phyloP scores from a whole-genome alignment of 2,113 vertebrate genomes.

The Miniopterus natalensis region DNA sequence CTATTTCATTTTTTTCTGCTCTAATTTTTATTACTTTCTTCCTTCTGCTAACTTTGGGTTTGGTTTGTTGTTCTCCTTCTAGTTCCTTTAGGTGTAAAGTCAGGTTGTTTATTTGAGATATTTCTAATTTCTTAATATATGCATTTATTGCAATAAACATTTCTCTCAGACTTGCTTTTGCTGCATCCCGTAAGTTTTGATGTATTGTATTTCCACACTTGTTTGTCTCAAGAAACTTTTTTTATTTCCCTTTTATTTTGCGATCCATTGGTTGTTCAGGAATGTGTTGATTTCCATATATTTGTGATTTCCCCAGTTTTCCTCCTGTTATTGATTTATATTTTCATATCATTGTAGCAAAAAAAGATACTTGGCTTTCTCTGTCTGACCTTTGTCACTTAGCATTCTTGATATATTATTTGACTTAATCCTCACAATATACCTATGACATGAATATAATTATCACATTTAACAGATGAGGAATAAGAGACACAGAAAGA shows the following conservation, averaged over 20 bases:
- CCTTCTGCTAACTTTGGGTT: background rate
- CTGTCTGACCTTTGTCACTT: background rate
- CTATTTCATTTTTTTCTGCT: background rate
- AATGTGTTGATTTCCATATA: background rate
- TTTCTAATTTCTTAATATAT: background rate
- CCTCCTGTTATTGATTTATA: background rate
- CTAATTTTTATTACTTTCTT: background rate
- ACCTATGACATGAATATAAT: background rate
- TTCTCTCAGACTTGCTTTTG: background rate
- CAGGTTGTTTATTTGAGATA: background rate
- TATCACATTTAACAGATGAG: background rate
- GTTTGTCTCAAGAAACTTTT: background rate
- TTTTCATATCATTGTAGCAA: background rate
- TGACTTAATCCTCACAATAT: background rate
- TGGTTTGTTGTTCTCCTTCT: background rate
- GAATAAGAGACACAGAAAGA: background rate
- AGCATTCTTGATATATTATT: slow-evolving; percentile 10
- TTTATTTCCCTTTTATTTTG: background rate
- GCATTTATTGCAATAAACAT: background rate
- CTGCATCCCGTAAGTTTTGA: background rate
- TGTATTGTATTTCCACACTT: background rate
- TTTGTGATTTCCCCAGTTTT: background rate
- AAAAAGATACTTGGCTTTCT: background rate
- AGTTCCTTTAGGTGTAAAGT: background rate
- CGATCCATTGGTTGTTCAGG: background rate